A percentile compares a stretch with the other conserved stretches of the same genome.
phyloP scores from a whole-genome alignment of 2,797 vertebrate species.

The Remorina albescens region DNA sequence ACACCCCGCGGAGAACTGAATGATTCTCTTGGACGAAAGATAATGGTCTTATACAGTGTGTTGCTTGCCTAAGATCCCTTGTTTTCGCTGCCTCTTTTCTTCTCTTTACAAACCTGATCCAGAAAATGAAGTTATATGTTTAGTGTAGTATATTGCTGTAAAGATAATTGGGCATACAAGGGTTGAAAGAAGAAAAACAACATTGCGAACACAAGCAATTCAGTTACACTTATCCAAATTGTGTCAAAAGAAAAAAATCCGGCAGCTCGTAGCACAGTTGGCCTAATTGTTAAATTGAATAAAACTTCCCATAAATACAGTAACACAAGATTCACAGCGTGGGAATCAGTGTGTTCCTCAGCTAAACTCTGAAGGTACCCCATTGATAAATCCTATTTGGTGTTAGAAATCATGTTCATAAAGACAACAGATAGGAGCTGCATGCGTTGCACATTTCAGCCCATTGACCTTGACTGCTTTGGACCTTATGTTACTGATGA shows the following conservation, averaged over 20 bases:
- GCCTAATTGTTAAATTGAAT: not conserved
- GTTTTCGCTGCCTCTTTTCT: conserved; percentile 12
- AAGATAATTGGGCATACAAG: conserved; percentile 27
- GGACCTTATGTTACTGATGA: not conserved
- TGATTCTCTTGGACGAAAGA: conserved; percentile 73
- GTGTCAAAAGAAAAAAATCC: not conserved
- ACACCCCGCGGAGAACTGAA: conserved; percentile 76
- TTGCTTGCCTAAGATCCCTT: conserved; percentile 32
- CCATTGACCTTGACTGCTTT: conserved; percentile 42
- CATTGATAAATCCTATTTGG: conserved; percentile 1
- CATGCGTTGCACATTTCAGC: conserved; percentile 42
- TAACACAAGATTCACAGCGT: not conserved
- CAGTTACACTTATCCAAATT: conserved; percentile 1
- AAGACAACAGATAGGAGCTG: conserved; percentile 2
- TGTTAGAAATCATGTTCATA: not conserved
- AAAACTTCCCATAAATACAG: not conserved
- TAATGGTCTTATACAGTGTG: conserved; percentile 65
- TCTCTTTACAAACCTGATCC: conserved; percentile 29
- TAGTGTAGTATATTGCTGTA: conserved; percentile 23
- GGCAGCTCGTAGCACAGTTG: no score
- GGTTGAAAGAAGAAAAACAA: conserved; percentile 11
- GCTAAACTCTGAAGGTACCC: not conserved
- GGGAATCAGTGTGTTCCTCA: not conserved
- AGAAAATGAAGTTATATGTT: conserved; percentile 15
- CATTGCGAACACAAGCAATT: not conserved